These are phyloP conservation scores for Acrossocheilus fasciatus DNA, from an alignment of 2,797 vertebrate genomes.

Conservation along the genomic window DNA sequence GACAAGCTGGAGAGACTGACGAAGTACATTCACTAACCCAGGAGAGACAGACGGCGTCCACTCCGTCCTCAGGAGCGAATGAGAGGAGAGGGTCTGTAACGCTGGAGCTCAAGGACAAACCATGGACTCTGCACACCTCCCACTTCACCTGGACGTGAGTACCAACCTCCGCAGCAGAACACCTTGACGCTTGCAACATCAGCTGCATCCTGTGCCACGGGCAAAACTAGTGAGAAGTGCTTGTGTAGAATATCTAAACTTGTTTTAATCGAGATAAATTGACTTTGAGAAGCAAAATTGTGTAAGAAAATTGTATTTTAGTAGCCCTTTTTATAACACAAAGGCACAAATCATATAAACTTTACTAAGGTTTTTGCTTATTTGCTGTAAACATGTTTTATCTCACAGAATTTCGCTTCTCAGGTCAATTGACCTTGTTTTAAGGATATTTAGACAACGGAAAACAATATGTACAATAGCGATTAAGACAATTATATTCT, in stretches of 20 bases:
- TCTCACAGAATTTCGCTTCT: background rate
- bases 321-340: background rate
- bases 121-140: slow-evolving; percentile 86
- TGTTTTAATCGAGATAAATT: background rate
- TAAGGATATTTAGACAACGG: background rate
- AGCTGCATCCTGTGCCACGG: background rate
- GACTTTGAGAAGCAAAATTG: background rate
- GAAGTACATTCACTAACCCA: slow-evolving; percentile 11
- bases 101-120: slow-evolving; percentile 86
- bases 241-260: background rate
- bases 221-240: background rate
- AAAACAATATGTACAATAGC: background rate
- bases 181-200: slow-evolving; percentile 9
- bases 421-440: background rate
- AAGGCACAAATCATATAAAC: background rate
- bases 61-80: slow-evolving; percentile 71
- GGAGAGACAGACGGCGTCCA: slow-evolving; percentile 63
- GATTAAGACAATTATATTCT: background rate
- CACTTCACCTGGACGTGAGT: slow-evolving; percentile 84
- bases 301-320: background rate
- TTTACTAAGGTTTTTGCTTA: background rate
- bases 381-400: background rate
- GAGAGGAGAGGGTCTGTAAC: slow-evolving; percentile 81
- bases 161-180: slow-evolving; percentile 54
- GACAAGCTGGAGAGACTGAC: slow-evolving; percentile 33